phyloP scores from a whole-genome alignment of 1,140 invertebrate genomes.

The Hycleus cichorii region DNA sequence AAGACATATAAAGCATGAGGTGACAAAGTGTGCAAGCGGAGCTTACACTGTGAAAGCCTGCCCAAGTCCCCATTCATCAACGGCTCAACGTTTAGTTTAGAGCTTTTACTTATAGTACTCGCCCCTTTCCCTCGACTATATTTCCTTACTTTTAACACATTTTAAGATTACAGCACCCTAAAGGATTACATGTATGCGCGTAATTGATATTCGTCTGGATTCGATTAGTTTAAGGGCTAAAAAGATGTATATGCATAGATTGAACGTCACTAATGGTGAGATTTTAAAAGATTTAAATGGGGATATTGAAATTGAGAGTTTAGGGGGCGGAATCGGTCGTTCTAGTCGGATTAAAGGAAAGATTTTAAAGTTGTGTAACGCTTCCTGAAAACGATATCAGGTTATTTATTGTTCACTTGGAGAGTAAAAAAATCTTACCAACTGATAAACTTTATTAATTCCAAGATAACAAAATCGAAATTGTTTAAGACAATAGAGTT shows the following conservation, averaged over 20 bases:
- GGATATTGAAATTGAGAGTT: constrained; percentile 23
- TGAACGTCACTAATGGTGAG: background rate
- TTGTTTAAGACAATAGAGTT: too few relatives aligned
- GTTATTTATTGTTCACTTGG: constrained; percentile 15
- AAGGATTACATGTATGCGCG: constrained; percentile 14
- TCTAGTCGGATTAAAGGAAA: constrained; percentile 18
- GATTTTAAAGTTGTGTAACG: constrained; percentile 13
- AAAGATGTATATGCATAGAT: background rate
- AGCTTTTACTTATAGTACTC: constrained; percentile 15
- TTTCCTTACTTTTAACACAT: constrained; percentile 11
- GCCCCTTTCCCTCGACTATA: constrained; percentile 8
- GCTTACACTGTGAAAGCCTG: constrained; percentile 27
- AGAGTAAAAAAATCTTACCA: too few relatives aligned
- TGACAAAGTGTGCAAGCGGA: constrained; percentile 35
- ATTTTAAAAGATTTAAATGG: constrained; percentile 23
- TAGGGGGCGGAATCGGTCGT: constrained; percentile 15
- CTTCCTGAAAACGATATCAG: constrained; percentile 13
- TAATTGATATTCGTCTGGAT: background rate
- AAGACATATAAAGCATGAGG: constrained; percentile 33
- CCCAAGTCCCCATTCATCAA: constrained; percentile 31
- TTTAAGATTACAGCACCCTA: constrained; percentile 13
- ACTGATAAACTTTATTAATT: too few relatives aligned
- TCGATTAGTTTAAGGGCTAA: too few relatives aligned
- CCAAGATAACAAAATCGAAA: too few relatives aligned
- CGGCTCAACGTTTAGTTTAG: constrained; percentile 29